Conservation (phyloP, 92 coral and sea anemone genomes). For the Porites divaricata region DNA sequence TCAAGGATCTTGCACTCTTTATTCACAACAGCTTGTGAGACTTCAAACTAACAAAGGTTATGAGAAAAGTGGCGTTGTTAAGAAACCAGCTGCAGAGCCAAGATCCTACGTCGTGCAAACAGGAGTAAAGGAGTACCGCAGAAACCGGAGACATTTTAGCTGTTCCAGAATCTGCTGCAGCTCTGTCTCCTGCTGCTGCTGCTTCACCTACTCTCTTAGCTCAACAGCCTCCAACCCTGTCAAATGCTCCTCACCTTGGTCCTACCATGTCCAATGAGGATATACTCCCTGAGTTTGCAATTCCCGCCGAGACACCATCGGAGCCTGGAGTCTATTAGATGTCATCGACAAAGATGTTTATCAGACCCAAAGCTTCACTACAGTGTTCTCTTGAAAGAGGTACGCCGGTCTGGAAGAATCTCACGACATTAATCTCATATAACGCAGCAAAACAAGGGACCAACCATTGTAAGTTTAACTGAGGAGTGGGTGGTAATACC, state of each 20-base stretch:
- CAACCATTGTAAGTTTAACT: too few species aligned
- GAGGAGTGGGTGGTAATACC: too few species aligned
- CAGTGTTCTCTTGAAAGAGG: neutral
- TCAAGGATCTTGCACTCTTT: slow-evolving; percentile 21
- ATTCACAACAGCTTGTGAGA: slow-evolving; percentile 48
- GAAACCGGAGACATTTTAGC: slow-evolving; percentile 55
- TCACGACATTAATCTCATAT: too few species aligned
- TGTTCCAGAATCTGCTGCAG: slow-evolving; percentile 31
- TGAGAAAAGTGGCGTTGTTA: slow-evolving; percentile 30
- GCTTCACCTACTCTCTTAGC: neutral
- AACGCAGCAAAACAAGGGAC: too few species aligned
- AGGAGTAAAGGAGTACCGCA: slow-evolving; percentile 33
- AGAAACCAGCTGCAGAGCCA: slow-evolving; percentile 23
- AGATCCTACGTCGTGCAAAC: slow-evolving; percentile 30
- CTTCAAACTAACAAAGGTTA: slow-evolving; percentile 54
- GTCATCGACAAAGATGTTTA: slow-evolving; percentile 25
- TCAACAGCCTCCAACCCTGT: neutral
- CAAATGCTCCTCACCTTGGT: neutral
- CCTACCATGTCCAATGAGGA: neutral
- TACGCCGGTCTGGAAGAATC: too few species aligned
- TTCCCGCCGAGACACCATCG: neutral
- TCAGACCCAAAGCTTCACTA: slow-evolving; percentile 78
- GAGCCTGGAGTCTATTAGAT: neutral
- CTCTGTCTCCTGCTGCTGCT: neutral
- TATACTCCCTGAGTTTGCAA: neutral